phyloP scores from a whole-genome alignment of 2,113 vertebrate genomes.

The Mohoua ochrocephala region DNA sequence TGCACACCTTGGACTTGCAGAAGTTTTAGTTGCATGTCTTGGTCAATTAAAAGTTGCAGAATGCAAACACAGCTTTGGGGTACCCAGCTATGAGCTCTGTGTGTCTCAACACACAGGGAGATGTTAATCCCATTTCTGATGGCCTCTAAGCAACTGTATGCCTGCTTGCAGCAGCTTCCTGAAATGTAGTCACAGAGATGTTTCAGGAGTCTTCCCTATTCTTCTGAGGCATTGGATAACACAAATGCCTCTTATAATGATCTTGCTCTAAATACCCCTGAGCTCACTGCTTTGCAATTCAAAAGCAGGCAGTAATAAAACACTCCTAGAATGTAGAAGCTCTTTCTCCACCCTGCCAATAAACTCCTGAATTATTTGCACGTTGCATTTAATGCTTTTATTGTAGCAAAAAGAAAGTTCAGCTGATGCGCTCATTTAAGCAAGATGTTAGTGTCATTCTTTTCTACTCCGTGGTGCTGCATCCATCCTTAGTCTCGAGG shows the following conservation, averaged over 20 bases:
- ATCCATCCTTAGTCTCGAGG: background rate
- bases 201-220: background rate
- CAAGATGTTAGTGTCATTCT: background rate
- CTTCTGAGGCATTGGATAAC: background rate
- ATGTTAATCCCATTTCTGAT: background rate
- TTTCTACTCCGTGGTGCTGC: background rate
- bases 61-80: background rate
- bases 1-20: fast-evolving
- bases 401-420: background rate
- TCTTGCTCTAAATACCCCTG: background rate
- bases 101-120: background rate
- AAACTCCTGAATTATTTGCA: background rate
- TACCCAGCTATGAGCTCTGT: background rate
- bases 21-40: background rate
- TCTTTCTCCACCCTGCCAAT: background rate
- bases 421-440: background rate
- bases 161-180: background rate
- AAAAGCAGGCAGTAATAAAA: background rate
- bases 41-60: background rate
- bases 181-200: background rate
- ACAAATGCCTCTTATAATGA: background rate
- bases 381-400: background rate
- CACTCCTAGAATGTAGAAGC: background rate
- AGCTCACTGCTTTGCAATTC: background rate
- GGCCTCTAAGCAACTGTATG: background rate